A percentile compares a stretch with the other conserved stretches of the same genome.
These are phyloP conservation scores for Tragopan temminckii DNA, from an alignment of 2,797 vertebrate genomes.

Conservation along the genomic window DNA sequence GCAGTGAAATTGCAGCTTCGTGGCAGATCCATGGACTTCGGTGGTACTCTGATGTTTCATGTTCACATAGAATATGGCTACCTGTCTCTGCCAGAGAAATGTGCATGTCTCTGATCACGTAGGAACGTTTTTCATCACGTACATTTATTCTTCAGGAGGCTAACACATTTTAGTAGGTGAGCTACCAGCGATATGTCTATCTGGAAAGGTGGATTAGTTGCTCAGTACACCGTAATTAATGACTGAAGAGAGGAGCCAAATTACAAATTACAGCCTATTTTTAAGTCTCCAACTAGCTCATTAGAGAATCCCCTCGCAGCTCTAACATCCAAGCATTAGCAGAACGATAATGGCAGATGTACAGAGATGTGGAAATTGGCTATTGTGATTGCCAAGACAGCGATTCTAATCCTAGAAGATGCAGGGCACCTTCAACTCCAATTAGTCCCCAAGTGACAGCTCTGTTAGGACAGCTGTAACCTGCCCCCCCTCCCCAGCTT, in stretches of 20 bases:
- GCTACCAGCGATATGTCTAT: neutral
- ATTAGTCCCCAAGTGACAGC: neutral
- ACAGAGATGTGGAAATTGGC: constrained; percentile 30
- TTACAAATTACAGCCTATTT: constrained; percentile 51
- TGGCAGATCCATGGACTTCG: neutral
- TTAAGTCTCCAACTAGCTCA: constrained; percentile 49
- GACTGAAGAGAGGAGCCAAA: constrained; percentile 48
- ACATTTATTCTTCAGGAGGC: constrained; percentile 13
- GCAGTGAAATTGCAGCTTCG: constrained; percentile 2
- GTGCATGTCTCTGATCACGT: rapidly evolving
- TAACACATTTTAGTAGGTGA: constrained; percentile 47
- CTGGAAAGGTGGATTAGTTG: constrained; percentile 65
- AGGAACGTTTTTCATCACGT: neutral
- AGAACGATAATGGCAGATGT: constrained; percentile 55
- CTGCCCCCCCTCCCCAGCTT: neutral
- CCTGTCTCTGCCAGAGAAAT: neutral
- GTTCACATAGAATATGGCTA: neutral
- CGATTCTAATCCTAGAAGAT: constrained; percentile 22
- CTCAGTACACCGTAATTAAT: constrained; percentile 56
- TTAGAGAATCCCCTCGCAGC: constrained; percentile 55
- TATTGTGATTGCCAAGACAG: constrained; percentile 31
- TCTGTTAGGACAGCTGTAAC: neutral
- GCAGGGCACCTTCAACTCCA: neutral
- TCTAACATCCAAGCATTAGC: constrained; percentile 47
- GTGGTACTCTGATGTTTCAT: neutral